Conservation (phyloP, 2,888 invertebrate genomes). For the Lamellibrachia satsuma region DNA sequence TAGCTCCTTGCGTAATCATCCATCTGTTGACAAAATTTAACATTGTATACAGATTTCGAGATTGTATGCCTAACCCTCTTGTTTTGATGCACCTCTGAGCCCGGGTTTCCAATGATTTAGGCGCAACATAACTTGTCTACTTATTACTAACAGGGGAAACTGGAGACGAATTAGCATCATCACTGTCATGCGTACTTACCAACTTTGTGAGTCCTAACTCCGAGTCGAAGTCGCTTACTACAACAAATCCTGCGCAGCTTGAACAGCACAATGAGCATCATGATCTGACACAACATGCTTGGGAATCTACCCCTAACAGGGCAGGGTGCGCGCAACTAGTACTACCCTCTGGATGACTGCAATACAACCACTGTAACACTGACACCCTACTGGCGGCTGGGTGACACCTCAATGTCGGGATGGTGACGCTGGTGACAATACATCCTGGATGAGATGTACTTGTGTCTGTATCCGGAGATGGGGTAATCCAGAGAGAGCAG, state of each 20-base stretch:
- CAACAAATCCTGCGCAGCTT: constrained; percentile 17
- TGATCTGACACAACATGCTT: not conserved
- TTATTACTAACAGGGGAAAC: no score
- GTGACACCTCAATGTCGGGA: not conserved
- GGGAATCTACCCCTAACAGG: not conserved
- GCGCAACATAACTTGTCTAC: no score
- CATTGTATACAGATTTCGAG: no score
- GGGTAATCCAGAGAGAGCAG: not conserved
- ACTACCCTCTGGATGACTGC: not conserved
- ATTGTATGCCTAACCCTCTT: no score
- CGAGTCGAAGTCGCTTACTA: not conserved
- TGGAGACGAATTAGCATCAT: no score
- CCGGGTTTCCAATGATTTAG: no score
- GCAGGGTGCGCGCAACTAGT: not conserved
- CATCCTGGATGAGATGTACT: not conserved
- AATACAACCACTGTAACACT: not conserved
- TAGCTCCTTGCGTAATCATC: no score
- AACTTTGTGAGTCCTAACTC: not conserved
- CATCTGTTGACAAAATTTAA: no score
- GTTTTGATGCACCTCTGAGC: no score
- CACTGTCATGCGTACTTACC: not conserved
- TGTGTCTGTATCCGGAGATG: not conserved
- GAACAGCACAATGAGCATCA: not conserved
- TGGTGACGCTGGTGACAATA: not conserved
- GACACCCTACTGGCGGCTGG: not conserved